These are phyloP conservation scores for Hucho hucho DNA, from an alignment of 2,113 vertebrate species.

Conservation along the genomic window DNA sequence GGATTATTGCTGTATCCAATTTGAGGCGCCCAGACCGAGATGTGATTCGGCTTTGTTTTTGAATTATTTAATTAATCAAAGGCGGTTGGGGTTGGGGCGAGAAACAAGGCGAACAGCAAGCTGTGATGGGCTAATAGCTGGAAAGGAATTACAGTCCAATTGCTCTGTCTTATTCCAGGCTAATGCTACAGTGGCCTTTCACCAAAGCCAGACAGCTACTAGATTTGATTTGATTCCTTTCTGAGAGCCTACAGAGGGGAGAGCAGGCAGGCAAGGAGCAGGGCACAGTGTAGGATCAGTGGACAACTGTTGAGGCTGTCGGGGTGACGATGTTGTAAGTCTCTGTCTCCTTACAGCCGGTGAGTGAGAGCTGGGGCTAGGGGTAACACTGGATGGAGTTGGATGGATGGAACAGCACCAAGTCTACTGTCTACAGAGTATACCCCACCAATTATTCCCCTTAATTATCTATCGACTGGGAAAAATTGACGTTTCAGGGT, in stretches of 20 bases:
- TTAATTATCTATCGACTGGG: constrained; percentile 77
- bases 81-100: constrained; percentile 29
- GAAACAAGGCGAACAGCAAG: constrained; percentile 48
- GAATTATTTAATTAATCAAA: constrained; percentile 77
- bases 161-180: constrained; percentile 64
- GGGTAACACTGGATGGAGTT: constrained; percentile 62
- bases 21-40: constrained; percentile 51
- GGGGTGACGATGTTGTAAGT: too few species aligned
- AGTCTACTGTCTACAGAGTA: constrained; percentile 51
- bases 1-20: constrained; percentile 3
- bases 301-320: too few species aligned
- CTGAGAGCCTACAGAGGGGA: constrained; percentile 45
- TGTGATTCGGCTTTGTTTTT: constrained; percentile 68
- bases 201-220: constrained; percentile 53
- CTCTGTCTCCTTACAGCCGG: too few species aligned
- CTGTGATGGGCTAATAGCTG: constrained; percentile 68
- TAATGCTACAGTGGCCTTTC: constrained; percentile 58
- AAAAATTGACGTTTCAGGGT: constrained; percentile 71
- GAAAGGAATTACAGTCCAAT: constrained; percentile 76
- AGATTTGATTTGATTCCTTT: constrained; percentile 56
- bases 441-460: constrained; percentile 69
- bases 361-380: too few species aligned
- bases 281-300: constrained; percentile 39
- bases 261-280: constrained; percentile 47
- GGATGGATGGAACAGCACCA: constrained; percentile 56